Conservation (phyloP, 2,797 vertebrate species). For the Acanthurus leucopareius region DNA sequence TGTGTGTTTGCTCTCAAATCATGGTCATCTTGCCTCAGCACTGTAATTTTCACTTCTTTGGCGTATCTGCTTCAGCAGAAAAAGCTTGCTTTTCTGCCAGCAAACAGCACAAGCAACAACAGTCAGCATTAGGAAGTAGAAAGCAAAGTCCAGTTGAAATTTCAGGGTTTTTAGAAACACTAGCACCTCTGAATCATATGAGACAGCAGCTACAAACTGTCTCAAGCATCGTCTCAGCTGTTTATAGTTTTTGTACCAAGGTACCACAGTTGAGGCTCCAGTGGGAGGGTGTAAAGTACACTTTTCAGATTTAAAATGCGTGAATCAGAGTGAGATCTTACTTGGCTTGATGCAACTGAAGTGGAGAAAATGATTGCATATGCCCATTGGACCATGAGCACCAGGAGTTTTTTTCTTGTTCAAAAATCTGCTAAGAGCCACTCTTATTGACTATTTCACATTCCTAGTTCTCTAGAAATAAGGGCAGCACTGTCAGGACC, state of each 20-base stretch:
- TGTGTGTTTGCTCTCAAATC: too few relatives aligned
- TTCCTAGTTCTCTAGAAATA: slow-evolving; percentile 20
- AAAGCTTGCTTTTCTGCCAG: too few relatives aligned
- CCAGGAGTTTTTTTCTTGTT: slow-evolving; percentile 1
- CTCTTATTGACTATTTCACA: slow-evolving; percentile 16
- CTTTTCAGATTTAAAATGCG: slow-evolving; percentile 33
- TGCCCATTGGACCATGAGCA: slow-evolving; percentile 27
- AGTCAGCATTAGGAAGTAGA: neutral
- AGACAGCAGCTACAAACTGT: slow-evolving; percentile 36
- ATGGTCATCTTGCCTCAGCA: too few relatives aligned
- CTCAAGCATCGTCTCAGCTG: slow-evolving; percentile 34
- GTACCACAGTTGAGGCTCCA: slow-evolving; percentile 32
- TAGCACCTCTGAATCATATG: slow-evolving; percentile 38
- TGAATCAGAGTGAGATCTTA: slow-evolving; percentile 33
- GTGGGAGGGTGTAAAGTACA: slow-evolving; percentile 32
- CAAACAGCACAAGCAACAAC: too few relatives aligned
- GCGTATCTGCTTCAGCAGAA: neutral
- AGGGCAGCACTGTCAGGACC: slow-evolving; percentile 1
- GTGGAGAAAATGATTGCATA: slow-evolving; percentile 29
- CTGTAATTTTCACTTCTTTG: too few relatives aligned
- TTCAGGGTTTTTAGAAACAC: slow-evolving; percentile 30
- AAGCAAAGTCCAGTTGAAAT: slow-evolving; percentile 17
- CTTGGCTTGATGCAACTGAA: slow-evolving; percentile 33
- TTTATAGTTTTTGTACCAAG: slow-evolving; percentile 24
- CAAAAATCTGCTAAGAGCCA: slow-evolving; percentile 15